Evolutionary conservation across 2,797 vertebrate genomes (phyloP), one percentile per base, ranked within the genome.

Genomic region (Cheirogaleus major): DNA sequence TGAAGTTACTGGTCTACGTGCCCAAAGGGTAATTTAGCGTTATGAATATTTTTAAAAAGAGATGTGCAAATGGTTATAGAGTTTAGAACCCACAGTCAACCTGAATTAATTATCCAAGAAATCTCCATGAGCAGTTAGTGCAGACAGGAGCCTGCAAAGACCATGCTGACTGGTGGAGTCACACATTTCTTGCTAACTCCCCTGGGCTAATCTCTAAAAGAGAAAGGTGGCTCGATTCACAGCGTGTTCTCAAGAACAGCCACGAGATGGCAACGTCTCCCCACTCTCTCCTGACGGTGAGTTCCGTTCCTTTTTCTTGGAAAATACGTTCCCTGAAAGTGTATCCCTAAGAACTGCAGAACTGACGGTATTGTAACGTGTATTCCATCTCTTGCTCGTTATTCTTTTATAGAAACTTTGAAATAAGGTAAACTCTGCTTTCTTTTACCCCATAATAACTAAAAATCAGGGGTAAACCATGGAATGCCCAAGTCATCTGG

Each of bases 201-300:
- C 67, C 22, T 38, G 48, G 18, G 23, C 4, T 79, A 57, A 45
- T 27, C 12, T 8, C 48, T 35, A 6, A 52, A 52, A 93, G 2
- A 72, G 81, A 6, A 48, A 17, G 38, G 43, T 0, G 10, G 45
- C 11, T 20, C 14, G 27, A 20, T 67, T 76, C 5, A 11, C 45
- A 30, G 65, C 0, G 0, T 81, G 67, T 96, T 97, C 88, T 95
- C 9, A 96, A 50, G 32, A 84, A 73, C 0, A 23, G 35, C 98
- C 98, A 92, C 97, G 82, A 98, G 99, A 92, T 98, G 99, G 98
- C 98, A 80, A 76, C 59, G 69, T 96, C 67, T 63, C 61, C 91
- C 48, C 73, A 67, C 4, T 70, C 22, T 67, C 45, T n/a, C 69
- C 35, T 14, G 17, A 32, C 43, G 76, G 65, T 0, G 25, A 15